A percentile compares a stretch with the other conserved stretches of the same genome.
phyloP scores from a whole-genome alignment of 2,888 invertebrate genomes.

The Rhagonycha lutea region DNA sequence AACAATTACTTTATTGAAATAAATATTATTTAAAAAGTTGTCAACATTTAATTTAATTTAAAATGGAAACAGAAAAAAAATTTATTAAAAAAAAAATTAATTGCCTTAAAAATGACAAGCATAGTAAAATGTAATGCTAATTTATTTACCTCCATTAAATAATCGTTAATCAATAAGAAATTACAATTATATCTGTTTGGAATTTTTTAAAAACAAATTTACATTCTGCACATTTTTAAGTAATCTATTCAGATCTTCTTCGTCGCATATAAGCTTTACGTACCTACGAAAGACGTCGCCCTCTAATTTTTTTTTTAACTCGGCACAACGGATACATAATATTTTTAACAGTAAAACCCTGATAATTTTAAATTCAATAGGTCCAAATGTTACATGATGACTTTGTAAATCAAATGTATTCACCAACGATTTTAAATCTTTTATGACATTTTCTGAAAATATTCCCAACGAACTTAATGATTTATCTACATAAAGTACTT shows the following conservation, averaged over 20 bases:
- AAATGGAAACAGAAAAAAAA: too few relatives aligned
- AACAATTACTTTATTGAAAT: not conserved
- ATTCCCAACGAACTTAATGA: not conserved
- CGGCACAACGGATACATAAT: not conserved
- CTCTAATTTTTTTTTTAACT: not conserved
- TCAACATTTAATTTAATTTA: not conserved
- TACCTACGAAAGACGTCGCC: not conserved
- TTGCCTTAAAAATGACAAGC: not conserved
- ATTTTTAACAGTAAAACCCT: not conserved
- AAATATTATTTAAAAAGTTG: not conserved
- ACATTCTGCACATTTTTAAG: not conserved
- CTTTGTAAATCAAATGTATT: not conserved
- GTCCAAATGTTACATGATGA: not conserved
- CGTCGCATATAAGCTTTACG: not conserved
- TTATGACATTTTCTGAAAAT: not conserved
- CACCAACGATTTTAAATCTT: not conserved
- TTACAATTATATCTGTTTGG: not conserved
- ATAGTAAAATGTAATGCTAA: not conserved
- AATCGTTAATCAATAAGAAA: not conserved
- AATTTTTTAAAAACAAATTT: not conserved
- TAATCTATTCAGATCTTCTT: not conserved
- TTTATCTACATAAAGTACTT: not conserved
- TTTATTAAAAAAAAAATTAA: too few relatives aligned
- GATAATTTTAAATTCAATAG: not conserved
- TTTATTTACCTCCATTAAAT: not conserved